A percentile compares a stretch with the other conserved stretches of the same genome.
phyloP scores from a whole-genome alignment of 2,888 invertebrate genomes.

The Pseudeuparius sepicola region DNA sequence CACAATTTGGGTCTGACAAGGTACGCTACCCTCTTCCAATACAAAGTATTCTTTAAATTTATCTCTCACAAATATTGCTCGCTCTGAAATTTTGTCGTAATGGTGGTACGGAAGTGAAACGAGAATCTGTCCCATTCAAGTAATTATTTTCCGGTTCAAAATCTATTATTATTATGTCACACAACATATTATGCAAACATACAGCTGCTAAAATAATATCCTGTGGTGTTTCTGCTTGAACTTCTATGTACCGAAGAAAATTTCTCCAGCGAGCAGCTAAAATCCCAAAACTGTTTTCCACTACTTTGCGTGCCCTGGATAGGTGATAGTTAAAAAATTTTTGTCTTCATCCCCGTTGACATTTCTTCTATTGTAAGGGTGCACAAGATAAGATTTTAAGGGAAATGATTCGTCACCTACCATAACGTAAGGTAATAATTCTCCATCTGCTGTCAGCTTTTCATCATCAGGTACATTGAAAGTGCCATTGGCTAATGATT shows the following conservation, averaged over 20 bases:
- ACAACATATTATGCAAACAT: conserved; percentile 18
- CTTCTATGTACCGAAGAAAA: conserved; percentile 13
- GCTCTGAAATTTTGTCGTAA: conserved; percentile 13
- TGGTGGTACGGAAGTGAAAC: too few relatives aligned
- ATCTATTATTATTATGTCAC: conserved; percentile 13
- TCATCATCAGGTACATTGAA: too few relatives aligned
- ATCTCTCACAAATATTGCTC: conserved; percentile 16
- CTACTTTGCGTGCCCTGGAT: conserved; percentile 14
- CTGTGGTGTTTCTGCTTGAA: conserved; percentile 15
- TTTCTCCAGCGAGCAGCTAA: too few relatives aligned
- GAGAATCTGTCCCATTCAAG: too few relatives aligned
- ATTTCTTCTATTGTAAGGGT: conserved; percentile 17
- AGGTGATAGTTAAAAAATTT: conserved; percentile 16
- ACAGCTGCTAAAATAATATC: too few relatives aligned
- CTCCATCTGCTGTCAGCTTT: too few relatives aligned
- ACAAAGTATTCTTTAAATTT: conserved; percentile 18
- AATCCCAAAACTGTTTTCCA: conserved; percentile 18
- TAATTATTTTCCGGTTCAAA: conserved; percentile 14
- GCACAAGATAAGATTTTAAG: too few relatives aligned
- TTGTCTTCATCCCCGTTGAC: conserved; percentile 13
- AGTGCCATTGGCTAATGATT: too few relatives aligned
- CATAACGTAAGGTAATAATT: too few relatives aligned
- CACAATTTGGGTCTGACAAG: conserved; percentile 15
- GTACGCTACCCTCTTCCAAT: conserved; percentile 14
- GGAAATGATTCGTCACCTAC: too few relatives aligned